Conservation (phyloP, 2,888 invertebrate genomes). For the Oscheius sp. region DNA sequence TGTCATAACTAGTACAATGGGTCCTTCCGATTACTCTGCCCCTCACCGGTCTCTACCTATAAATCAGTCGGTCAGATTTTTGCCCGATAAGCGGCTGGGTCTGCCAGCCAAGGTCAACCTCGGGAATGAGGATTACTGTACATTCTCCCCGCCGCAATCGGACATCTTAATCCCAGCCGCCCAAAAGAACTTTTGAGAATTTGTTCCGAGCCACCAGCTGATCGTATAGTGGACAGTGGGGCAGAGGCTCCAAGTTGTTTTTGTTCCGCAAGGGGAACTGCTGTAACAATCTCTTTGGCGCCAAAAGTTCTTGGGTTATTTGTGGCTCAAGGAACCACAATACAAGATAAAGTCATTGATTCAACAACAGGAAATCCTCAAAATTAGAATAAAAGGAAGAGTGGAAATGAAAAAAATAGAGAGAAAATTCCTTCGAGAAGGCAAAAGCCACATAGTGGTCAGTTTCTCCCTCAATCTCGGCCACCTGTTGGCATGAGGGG, state of each 20-base stretch:
- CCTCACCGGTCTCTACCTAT: conserved; percentile 7
- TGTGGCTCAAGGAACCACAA: no score
- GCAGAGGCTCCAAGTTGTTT: conserved; percentile 10
- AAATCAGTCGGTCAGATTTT: conserved; percentile 26
- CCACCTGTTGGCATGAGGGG: no score
- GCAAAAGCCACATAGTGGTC: no score
- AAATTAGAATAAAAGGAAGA: no score
- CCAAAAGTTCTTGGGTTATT: no score
- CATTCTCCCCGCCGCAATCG: neutral
- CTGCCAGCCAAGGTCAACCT: neutral
- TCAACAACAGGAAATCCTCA: no score
- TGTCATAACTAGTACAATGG: conserved; percentile 2
- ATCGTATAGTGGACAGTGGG: conserved; percentile 51
- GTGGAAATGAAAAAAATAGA: no score
- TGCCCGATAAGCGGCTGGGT: neutral
- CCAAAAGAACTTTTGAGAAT: neutral
- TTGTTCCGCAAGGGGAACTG: no score
- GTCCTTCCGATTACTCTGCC: conserved; percentile 8
- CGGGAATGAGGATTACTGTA: neutral
- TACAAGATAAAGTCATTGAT: no score
- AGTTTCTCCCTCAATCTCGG: no score
- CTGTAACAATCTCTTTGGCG: no score
- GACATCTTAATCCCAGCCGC: conserved; percentile 3
- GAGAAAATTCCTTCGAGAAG: no score
- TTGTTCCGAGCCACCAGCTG: conserved; percentile 40